Conservation (phyloP, 2,888 invertebrate genomes). For the Malthinus flaveolus region DNA sequence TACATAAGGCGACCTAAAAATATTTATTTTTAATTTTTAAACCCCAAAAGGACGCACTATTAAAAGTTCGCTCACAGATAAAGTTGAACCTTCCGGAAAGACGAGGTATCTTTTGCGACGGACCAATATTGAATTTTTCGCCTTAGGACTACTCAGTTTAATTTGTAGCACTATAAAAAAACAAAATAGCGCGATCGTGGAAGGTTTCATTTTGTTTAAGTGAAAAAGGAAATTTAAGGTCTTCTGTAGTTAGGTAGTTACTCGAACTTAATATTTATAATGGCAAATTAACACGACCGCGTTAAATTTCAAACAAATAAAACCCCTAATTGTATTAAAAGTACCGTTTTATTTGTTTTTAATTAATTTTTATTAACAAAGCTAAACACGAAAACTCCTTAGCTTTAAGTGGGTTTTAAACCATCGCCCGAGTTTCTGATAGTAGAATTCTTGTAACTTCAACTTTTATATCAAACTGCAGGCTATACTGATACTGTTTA, state of each 20-base stretch:
- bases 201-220: constrained; percentile 5
- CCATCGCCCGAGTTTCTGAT: background rate
- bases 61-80: constrained; percentile 61
- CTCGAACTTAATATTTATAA: background rate
- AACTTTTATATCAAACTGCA: constrained; percentile 1
- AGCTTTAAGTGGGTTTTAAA: no score
- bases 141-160: constrained; percentile 23
- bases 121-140: constrained; percentile 53
- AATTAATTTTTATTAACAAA: background rate
- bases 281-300: background rate
- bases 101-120: constrained; percentile 67
- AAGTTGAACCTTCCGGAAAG: constrained; percentile 72
- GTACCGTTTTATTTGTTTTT: background rate
- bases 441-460: constrained; percentile 3
- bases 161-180: constrained; percentile 15
- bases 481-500: background rate
- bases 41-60: constrained; percentile 1
- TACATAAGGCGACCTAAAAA: constrained; percentile 61
- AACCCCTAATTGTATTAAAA: no score
- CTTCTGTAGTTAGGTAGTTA: background rate
- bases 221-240: background rate
- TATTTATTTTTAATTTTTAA: constrained; percentile 1
- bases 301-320: background rate
- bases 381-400: no score
- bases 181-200: constrained; percentile 7